Conservation (phyloP, 2,113 vertebrate species). For the Podarcis cretensis region DNA sequence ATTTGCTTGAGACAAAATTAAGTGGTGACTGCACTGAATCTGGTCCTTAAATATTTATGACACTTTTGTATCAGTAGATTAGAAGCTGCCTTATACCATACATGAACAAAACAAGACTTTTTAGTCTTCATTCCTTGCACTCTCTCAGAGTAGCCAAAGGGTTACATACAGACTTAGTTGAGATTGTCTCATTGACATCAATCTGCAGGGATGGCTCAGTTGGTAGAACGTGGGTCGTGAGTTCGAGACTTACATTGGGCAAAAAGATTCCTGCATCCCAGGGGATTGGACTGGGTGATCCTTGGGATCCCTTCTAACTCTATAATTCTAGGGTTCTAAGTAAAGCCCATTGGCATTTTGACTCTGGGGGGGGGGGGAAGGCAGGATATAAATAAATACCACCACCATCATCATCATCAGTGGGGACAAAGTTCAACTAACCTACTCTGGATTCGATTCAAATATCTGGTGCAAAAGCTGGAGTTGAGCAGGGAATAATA, state of each 20-base stretch:
- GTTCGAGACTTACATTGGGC: too few relatives aligned
- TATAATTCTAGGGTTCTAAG: too few relatives aligned
- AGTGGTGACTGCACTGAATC: background rate
- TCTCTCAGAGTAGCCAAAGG: constrained; percentile 2
- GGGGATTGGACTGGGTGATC: too few relatives aligned
- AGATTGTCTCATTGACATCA: background rate
- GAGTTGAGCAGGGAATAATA: constrained; percentile 3
- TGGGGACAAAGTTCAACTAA: background rate
- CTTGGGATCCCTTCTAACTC: too few relatives aligned
- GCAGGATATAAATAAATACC: too few relatives aligned
- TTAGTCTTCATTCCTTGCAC: constrained; percentile 12
- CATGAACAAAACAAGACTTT: background rate
- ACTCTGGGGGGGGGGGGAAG: too few relatives aligned
- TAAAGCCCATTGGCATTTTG: too few relatives aligned
- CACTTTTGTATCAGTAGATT: background rate
- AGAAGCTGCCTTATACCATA: background rate
- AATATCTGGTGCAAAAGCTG: constrained; percentile 17
- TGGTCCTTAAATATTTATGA: background rate
- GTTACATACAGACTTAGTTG: background rate
- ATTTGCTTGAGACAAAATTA: background rate
- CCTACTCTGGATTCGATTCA: constrained; percentile 3
- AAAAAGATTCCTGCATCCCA: too few relatives aligned
- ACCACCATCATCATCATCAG: background rate
- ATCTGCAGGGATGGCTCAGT: too few relatives aligned
- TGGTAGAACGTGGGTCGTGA: too few relatives aligned